These are phyloP conservation scores for Halcyon senegalensis DNA, from an alignment of 2,113 vertebrate species.

Conservation along the genomic window DNA sequence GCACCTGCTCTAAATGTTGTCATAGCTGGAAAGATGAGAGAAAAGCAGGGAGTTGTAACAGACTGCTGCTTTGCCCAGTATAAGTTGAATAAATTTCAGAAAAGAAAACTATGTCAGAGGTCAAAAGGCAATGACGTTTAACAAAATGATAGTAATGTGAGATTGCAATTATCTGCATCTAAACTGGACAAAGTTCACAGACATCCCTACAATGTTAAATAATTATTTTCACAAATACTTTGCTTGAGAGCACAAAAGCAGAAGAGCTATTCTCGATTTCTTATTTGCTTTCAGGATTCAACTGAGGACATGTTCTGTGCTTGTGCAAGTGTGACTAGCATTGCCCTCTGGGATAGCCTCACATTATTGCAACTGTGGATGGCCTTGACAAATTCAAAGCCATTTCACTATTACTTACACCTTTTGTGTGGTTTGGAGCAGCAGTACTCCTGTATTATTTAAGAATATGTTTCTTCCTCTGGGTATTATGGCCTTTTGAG, in stretches of 20 bases:
- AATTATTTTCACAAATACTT: neutral
- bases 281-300: neutral
- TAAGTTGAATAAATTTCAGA: neutral
- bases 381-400: neutral
- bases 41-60: constrained; percentile 16
- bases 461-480: neutral
- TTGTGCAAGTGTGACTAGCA: neutral
- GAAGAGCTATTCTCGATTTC: neutral
- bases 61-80: neutral
- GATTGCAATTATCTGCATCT: neutral
- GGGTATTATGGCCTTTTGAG: neutral
- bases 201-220: neutral
- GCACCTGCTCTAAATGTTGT: constrained; percentile 26
- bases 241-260: neutral
- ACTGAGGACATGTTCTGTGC: neutral
- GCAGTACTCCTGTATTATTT: neutral
- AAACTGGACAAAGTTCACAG: neutral
- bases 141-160: neutral
- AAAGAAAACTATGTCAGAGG: neutral
- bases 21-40: constrained; percentile 41
- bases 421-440: neutral
- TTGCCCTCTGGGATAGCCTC: neutral
- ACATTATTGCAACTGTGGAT: neutral
- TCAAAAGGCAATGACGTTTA: neutral
- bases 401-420: neutral